Conservation (phyloP, 2,797 vertebrate genomes). For the Lacerta bilineata region DNA sequence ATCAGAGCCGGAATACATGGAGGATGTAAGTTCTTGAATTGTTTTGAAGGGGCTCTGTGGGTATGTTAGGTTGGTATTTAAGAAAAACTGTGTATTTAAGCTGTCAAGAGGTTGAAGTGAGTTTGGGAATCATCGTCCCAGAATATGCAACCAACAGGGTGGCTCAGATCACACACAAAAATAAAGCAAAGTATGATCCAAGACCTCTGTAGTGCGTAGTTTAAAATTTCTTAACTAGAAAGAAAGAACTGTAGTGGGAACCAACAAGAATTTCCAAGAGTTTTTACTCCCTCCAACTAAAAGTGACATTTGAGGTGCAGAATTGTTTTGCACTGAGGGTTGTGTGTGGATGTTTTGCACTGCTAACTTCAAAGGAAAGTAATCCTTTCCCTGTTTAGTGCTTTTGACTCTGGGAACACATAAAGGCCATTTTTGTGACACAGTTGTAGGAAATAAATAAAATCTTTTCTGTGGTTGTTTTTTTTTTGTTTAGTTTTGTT, state of each 20-base stretch:
- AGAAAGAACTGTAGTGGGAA: background rate
- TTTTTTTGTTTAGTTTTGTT: background rate
- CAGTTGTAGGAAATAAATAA: background rate
- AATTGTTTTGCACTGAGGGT: background rate
- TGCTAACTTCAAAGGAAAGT: background rate
- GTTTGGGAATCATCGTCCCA: background rate
- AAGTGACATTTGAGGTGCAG: background rate
- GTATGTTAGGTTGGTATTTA: background rate
- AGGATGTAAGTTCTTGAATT: slow-evolving; percentile 86
- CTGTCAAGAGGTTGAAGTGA: background rate
- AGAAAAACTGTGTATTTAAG: background rate
- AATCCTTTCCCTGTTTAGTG: background rate
- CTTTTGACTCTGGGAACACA: background rate
- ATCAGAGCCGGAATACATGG: slow-evolving; percentile 98
- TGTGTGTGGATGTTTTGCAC: too few species aligned
- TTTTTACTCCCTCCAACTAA: background rate
- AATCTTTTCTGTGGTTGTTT: background rate
- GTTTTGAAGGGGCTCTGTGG: background rate
- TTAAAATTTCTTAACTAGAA: background rate
- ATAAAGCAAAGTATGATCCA: background rate
- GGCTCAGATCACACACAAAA: too few species aligned
- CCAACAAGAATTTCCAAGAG: background rate
- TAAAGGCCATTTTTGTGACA: background rate
- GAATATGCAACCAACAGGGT: background rate
- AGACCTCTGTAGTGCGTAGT: background rate